Evolutionary conservation across 2,113 vertebrate species (phyloP), one percentile per base, ranked within the genome.

Genomic region (Rhinichthys klamathensis): DNA sequence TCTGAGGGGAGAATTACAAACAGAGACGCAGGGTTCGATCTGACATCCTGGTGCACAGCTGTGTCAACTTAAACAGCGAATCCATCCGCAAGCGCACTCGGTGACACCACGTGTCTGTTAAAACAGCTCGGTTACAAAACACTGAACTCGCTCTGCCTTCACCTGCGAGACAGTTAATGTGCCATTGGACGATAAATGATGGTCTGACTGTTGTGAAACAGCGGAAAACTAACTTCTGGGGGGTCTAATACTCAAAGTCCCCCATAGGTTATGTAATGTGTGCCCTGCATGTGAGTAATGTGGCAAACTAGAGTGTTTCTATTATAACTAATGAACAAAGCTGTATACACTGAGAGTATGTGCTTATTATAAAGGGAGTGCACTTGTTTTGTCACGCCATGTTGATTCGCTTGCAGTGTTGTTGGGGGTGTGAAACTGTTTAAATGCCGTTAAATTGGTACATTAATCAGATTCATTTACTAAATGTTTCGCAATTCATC

Each of bases 11-110:
- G 93, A 93, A 94, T 92, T 94, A 92, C 93, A 94, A 93, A 95
- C 92, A 94, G 92, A 93, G 89, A 92, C 80, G 38, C 86, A 91
- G 89, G 93, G 90, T 92, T 92, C 89, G 89, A 91, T 90, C 92
- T 93, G 91, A 94, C 93, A 94, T 95, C 93, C 94, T 94, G 94
- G 93, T 88, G 91, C 93, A 94, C 94, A 95, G 94, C 94, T 95
- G 94, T 94, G 93, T 95, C 94, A 95, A 95, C 94, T 92, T 93
- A 91, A 93, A 94, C 91, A 93, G 87, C 88, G 90, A 89, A 89
- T 84, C 80, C 88, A 86, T 80, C 69, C 88, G 38, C 67, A 18
- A 88, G 21, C 35, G 54, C 49, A 85, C 87, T 83, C 80, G 58
- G 80, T 60, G 35, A 61, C 91, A 89, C 89, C 69, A 13, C 16